A percentile compares a stretch with the other conserved stretches of the same genome.
These are phyloP conservation scores for Rhagium mordax DNA, from an alignment of 2,888 invertebrate genomes.

Conservation along the genomic window DNA sequence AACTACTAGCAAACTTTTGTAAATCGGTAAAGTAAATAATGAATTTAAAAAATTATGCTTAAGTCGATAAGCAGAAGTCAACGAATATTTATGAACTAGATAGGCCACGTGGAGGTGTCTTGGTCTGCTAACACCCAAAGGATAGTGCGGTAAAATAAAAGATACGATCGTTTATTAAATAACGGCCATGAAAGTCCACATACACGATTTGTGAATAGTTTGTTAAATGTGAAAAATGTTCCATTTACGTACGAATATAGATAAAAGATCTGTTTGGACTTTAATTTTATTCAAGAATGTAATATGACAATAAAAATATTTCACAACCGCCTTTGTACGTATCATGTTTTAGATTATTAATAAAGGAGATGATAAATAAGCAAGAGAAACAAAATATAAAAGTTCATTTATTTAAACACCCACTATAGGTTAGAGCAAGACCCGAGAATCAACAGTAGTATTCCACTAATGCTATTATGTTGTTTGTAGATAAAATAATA, in stretches of 20 bases:
- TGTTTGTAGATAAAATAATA: conserved; percentile 37
- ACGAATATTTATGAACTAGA: too few species aligned
- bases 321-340: conserved; percentile 17
- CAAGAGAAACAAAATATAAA: conserved; percentile 16
- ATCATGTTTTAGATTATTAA: conserved; percentile 25
- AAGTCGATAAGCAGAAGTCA: too few species aligned
- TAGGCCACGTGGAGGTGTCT: too few species aligned
- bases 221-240: neutral
- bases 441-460: conserved; percentile 15
- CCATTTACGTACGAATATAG: neutral
- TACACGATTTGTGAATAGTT: neutral
- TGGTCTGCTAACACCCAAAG: too few species aligned
- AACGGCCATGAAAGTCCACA: neutral
- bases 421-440: conserved; percentile 13
- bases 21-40: too few species aligned
- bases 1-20: too few species aligned
- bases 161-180: neutral
- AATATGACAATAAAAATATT: conserved; percentile 22
- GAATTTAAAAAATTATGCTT: too few species aligned
- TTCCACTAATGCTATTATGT: conserved; percentile 32
- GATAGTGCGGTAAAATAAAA: neutral
- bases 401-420: conserved; percentile 35
- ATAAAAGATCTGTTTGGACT: neutral
- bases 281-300: conserved; percentile 1
- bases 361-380: conserved; percentile 31